Conservation (phyloP, 2,888 invertebrate species). For the Corythucha ciliata region DNA sequence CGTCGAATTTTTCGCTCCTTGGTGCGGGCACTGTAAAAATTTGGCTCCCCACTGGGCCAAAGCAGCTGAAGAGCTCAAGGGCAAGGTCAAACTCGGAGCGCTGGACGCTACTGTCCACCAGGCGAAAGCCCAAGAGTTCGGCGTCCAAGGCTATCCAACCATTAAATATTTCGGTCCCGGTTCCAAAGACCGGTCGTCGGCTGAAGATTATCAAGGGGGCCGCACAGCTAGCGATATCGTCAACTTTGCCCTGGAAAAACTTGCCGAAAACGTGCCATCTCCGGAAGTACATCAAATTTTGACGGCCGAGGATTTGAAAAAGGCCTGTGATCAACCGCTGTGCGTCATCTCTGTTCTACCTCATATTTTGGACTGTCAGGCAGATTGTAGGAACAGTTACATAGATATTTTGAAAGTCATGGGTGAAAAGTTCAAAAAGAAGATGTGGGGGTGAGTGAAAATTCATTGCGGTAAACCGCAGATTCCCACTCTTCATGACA, state of each 20-base stretch:
- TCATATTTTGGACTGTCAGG: conserved; percentile 91
- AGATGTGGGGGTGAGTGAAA: conserved; percentile 80
- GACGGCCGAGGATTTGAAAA: conserved; percentile 53
- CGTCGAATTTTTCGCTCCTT: conserved; percentile 95
- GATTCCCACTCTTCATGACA: not conserved
- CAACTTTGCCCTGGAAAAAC: conserved; percentile 75
- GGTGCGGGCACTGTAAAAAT: conserved; percentile 96
- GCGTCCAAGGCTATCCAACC: conserved; percentile 89
- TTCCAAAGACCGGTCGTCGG: conserved; percentile 57
- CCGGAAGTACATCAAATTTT: conserved; percentile 74
- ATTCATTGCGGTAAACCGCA: not conserved
- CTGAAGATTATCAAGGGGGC: conserved; percentile 85
- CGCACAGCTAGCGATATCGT: conserved; percentile 84
- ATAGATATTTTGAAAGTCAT: conserved; percentile 59
- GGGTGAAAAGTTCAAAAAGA: conserved; percentile 86
- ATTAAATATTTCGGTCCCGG: conserved; percentile 84
- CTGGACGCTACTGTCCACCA: conserved; percentile 91
- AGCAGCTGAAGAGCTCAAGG: conserved; percentile 89
- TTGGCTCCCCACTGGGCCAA: conserved; percentile 93
- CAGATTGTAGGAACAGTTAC: conserved; percentile 83
- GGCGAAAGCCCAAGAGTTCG: conserved; percentile 68
- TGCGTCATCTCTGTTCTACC: conserved; percentile 89
- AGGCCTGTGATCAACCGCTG: conserved; percentile 74
- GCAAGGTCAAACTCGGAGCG: conserved; percentile 90
- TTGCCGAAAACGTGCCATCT: conserved; percentile 75